These are phyloP conservation scores for Caenorhabditis elegans DNA, from an alignment of 1,140 invertebrate genomes.

Conservation along the genomic window WBcel235 BX284604.4:11329001-11329500, in stretches of 20 bases:
- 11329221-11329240: neutral
- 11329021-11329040: neutral
- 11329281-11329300: neutral
- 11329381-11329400: too few relatives aligned
- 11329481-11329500: neutral
- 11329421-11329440: too few relatives aligned
- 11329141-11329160: neutral
- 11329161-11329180: neutral
- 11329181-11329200: neutral
- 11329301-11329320: neutral
- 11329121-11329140: neutral
- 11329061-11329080: neutral
- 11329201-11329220: neutral
- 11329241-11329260: slow-evolving; percentile 2
- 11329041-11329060: neutral
- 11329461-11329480: neutral
- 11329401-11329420: neutral
- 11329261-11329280: neutral
- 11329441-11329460: too few relatives aligned
- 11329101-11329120: neutral
- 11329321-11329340: neutral
- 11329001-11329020: neutral
- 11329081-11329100: neutral
- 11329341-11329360: neutral
- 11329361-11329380: slow-evolving; percentile 15